These are phyloP conservation scores for Petrocephalus microphthalmus DNA, from an alignment of 2,113 vertebrate genomes.

Conservation along the genomic window DNA sequence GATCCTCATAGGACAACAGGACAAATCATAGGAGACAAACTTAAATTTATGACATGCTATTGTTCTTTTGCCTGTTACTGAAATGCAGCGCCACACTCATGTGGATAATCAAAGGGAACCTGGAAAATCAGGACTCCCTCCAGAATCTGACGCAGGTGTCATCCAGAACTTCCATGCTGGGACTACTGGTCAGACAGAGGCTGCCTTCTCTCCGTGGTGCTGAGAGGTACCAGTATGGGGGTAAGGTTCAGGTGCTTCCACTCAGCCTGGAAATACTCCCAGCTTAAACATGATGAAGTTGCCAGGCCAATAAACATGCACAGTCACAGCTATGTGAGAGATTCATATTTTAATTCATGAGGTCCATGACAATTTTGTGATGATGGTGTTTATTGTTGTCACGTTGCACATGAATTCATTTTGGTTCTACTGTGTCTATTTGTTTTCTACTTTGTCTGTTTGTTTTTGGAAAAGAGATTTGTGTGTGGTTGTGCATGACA, in stretches of 20 bases:
- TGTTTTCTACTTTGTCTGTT: background rate
- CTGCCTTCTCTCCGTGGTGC: background rate
- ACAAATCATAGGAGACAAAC: background rate
- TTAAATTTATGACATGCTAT: background rate
- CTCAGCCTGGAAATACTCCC: background rate
- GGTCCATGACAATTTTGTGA: background rate
- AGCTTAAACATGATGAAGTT: background rate
- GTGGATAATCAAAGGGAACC: background rate
- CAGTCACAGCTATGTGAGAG: background rate
- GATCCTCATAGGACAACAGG: background rate
- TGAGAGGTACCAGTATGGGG: background rate
- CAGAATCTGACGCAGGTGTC: background rate
- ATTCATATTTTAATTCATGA: background rate
- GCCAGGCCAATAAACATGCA: background rate
- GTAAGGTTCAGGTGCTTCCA: background rate
- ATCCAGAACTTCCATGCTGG: background rate
- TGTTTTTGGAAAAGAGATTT: background rate
- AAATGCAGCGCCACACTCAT: background rate
- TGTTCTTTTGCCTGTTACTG: background rate
- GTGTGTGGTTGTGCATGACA: background rate
- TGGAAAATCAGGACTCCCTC: background rate
- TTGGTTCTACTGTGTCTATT: background rate
- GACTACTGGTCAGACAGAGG: background rate
- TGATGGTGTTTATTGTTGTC: background rate
- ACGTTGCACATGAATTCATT: background rate